Base-by-base conservation (phyloP, 2,888 invertebrate genomes). In the Eupithecia insigniata region DNA sequence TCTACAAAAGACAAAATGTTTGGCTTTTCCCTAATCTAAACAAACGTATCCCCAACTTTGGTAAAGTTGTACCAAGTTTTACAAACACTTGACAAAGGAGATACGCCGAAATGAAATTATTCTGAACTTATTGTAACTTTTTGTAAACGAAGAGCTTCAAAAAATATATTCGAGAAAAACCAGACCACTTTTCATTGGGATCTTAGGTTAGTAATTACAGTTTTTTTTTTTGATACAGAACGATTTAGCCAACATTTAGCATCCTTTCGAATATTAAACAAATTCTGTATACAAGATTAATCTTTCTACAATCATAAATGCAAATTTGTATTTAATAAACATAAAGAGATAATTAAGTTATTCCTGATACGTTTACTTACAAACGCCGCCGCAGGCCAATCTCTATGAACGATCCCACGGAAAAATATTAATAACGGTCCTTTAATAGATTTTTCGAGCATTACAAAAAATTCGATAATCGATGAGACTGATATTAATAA, bases 1-100 rank as follows among this genome's bases (percentile, higher is more conserved):
- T 73, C n/a, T 72, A 67, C 73, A 73, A 75, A 78, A 81, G 78
- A 81, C 78, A 81, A 80, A 81, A 82, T 79, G 80, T 81, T 81
- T 75, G 71, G 70, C 76, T 71, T 80, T 78, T 75, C 74, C 76
- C 66, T 70, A 73, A 71, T 72, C 69, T 76, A 72, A 71, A 75
- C 46, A 77, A 75, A 62, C 67, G 73, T 67, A 64, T 71, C 67
- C 51, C 60, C 51, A 61, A 82, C 80, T 79, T 73, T 70, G 73
- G 32, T 46, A 36, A 79, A 79, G 69, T 75, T 77, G 58, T 36
- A 7, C n/a, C 69, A 81, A 65, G 76, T 76, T 55, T 32, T n/a
- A 4, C 18, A 30, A 77, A 80, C 76, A 76, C 76, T 71, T 80
- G 79, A 83, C 82, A 81, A 76, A 81, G 78, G 66, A 81, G 67